These are phyloP conservation scores for Eulacestoma nigropectus DNA, from an alignment of 2,113 vertebrate species.

Conservation along the genomic window DNA sequence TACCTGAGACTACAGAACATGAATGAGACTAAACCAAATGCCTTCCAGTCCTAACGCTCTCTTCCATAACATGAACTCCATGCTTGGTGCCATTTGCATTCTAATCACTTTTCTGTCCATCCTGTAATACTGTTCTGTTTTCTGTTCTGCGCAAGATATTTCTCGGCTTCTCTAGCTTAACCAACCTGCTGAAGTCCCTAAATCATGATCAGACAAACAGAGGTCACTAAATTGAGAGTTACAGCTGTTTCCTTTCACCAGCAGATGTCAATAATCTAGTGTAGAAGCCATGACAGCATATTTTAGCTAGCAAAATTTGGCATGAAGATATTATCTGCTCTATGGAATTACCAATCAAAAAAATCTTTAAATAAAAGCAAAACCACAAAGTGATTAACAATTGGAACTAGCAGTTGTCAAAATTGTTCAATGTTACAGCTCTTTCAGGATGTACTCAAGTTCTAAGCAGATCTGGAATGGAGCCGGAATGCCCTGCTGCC, in stretches of 20 bases:
- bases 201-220: neutral
- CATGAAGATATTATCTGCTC: neutral
- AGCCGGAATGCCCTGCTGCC: neutral
- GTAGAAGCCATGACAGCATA: neutral
- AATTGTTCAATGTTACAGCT: neutral
- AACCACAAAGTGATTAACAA: neutral
- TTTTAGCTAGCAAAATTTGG: neutral
- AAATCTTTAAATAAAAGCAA: neutral
- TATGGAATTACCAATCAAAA: neutral
- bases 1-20: neutral
- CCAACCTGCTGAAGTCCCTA: neutral
- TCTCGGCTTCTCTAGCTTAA: neutral
- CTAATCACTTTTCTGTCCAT: neutral
- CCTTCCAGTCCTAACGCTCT: neutral
- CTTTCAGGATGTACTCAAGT: neutral
- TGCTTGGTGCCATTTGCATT: neutral
- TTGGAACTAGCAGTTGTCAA: neutral
- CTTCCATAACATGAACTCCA: neutral
- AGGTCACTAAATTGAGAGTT: neutral
- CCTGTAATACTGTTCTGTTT: neutral
- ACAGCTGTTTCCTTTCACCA: neutral
- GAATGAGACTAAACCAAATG: neutral
- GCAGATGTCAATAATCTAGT: neutral
- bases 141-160: rapidly evolving
- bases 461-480: neutral